phyloP scores from a whole-genome alignment of 2,888 invertebrate species.

The Andrena praecox region DNA sequence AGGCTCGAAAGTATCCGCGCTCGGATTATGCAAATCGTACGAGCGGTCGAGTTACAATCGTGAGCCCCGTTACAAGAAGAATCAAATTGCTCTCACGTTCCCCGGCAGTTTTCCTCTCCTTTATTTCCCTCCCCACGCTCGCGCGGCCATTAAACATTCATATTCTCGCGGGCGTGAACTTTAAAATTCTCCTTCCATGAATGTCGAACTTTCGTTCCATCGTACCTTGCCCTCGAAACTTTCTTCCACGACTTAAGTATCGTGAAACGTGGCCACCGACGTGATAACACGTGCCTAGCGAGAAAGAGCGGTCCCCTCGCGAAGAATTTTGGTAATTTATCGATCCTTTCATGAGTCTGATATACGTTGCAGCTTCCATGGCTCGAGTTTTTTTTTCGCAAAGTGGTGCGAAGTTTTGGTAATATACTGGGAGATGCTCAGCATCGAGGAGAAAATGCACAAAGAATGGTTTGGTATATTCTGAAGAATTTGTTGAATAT shows the following conservation, averaged over 20 bases:
- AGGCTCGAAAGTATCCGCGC: conserved; percentile 15
- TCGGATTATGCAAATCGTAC: conserved; percentile 55
- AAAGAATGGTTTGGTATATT: too few relatives aligned
- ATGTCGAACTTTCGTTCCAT: conserved; percentile 67
- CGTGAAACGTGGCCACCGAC: conserved; percentile 50
- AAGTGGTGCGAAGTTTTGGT: too few relatives aligned
- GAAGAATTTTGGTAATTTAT: background rate
- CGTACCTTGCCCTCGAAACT: conserved; percentile 40
- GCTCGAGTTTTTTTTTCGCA: too few relatives aligned
- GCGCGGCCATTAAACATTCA: conserved; percentile 70
- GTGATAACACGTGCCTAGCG: conserved; percentile 14
- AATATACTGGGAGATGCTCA: too few relatives aligned
- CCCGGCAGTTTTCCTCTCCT: conserved; percentile 15
- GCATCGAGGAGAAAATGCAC: too few relatives aligned
- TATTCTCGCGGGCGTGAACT: conserved; percentile 66
- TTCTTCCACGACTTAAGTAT: conserved; percentile 52
- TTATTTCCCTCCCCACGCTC: conserved; percentile 30
- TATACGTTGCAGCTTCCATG: too few relatives aligned
- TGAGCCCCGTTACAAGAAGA: conserved; percentile 49
- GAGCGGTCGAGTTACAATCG: conserved; percentile 30
- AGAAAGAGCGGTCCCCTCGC: background rate
- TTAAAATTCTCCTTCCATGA: conserved; percentile 66
- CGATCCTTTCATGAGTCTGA: too few relatives aligned
- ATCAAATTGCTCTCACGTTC: conserved; percentile 60
- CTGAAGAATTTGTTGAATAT: too few relatives aligned